Conservation (phyloP, 2,113 vertebrate genomes). For the Echinops telfairi region DNA sequence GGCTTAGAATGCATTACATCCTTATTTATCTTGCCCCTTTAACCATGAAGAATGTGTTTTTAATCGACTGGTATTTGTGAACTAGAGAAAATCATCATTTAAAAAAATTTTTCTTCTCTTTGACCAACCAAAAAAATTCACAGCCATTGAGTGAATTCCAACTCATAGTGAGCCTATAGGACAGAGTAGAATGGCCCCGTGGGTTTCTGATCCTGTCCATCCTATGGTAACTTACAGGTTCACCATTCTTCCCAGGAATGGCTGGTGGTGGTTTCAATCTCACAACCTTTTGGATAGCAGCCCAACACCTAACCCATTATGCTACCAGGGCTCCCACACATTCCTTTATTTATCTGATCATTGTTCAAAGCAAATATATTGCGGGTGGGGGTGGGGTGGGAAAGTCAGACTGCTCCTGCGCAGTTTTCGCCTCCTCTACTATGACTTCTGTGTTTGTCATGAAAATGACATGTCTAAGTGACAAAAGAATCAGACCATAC, state of each 20-base stretch:
- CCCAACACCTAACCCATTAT: too few relatives aligned
- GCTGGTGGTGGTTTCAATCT: too few relatives aligned
- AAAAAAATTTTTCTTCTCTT: too few relatives aligned
- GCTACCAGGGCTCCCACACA: background rate
- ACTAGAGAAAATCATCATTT: background rate
- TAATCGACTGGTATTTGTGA: background rate
- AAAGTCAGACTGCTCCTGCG: background rate
- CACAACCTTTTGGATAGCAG: too few relatives aligned
- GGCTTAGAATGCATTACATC: slow-evolving; percentile 31
- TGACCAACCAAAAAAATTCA: background rate
- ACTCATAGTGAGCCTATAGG: too few relatives aligned
- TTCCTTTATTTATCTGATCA: slow-evolving; percentile 17
- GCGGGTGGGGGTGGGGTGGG: background rate
- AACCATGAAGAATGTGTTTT: slow-evolving; percentile 14
- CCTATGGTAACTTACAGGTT: too few relatives aligned
- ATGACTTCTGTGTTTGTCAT: background rate
- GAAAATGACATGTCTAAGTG: slow-evolving; percentile 14
- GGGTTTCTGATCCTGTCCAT: too few relatives aligned
- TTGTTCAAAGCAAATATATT: slow-evolving; percentile 4
- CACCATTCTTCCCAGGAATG: too few relatives aligned
- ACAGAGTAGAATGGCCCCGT: too few relatives aligned
- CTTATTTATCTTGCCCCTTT: background rate
- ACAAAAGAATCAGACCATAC: background rate
- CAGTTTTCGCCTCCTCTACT: slow-evolving; percentile 22
- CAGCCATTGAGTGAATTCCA: too few relatives aligned